phyloP scores from a whole-genome alignment of 2,888 invertebrate species.

The Drosophila kuntzei region DNA sequence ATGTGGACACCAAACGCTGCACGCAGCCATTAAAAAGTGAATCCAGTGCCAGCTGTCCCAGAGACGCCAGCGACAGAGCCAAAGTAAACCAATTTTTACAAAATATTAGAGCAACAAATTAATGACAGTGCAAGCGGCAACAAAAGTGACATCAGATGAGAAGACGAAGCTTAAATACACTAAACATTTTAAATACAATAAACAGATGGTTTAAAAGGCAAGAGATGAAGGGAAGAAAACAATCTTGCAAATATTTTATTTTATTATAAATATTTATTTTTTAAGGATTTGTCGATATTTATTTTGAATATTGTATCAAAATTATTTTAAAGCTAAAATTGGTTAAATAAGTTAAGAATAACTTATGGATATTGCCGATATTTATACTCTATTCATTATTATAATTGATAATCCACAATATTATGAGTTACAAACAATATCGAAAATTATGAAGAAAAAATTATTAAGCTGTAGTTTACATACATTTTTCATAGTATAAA shows the following conservation, averaged over 20 bases:
- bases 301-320: no score
- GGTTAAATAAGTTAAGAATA: background rate
- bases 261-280: no score
- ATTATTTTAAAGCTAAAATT: no score
- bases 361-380: no score
- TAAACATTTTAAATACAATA: background rate
- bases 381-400: no score
- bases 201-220: no score
- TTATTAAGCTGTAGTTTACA: no score
- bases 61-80: slow-evolving; percentile 37
- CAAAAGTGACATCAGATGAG: slow-evolving; percentile 2
- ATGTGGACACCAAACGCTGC: slow-evolving; percentile 37
- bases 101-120: slow-evolving; percentile 80
- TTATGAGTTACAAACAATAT: background rate
- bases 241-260: no score
- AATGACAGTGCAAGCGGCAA: slow-evolving; percentile 68
- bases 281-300: no score
- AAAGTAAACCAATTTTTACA: slow-evolving; percentile 77
- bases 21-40: slow-evolving; percentile 78
- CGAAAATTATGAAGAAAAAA: background rate
- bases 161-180: slow-evolving; percentile 26
- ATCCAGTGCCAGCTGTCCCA: slow-evolving; percentile 67
- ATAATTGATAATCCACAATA: no score
- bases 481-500: no score
- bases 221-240: no score